Evolutionary conservation across 2,797 vertebrate species (phyloP).

Genomic region (Squalus acanthias): DNA sequence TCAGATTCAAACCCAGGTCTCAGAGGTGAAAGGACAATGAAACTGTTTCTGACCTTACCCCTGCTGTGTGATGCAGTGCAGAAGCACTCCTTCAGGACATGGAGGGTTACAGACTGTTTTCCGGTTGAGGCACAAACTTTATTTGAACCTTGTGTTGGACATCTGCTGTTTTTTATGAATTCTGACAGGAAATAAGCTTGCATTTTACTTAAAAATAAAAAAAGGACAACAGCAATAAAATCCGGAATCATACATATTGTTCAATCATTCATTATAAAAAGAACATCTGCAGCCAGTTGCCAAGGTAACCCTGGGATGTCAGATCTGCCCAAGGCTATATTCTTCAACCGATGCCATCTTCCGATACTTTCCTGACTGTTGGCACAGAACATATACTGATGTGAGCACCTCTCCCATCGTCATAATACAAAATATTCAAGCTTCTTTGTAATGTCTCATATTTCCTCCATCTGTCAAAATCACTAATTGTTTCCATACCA

Average conservation of each 20-base stretch:
- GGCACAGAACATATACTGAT: not conserved
- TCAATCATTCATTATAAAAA: slow-evolving; percentile 29
- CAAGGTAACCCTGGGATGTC: slow-evolving; percentile 29
- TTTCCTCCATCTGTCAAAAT: slow-evolving; percentile 8
- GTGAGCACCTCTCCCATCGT: not conserved
- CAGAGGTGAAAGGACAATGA: slow-evolving; percentile 29
- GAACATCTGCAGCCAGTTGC: slow-evolving; percentile 28
- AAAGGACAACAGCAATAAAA: slow-evolving; percentile 35
- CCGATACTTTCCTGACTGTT: not conserved
- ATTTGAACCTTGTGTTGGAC: slow-evolving; percentile 37
- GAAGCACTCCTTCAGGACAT: slow-evolving; percentile 4
- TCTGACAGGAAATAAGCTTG: slow-evolving; percentile 36
- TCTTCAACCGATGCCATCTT: slow-evolving; percentile 22
- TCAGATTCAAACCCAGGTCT: not conserved
- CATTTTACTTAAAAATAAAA: slow-evolving; percentile 34
- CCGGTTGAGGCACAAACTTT: slow-evolving; percentile 30
- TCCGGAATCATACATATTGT: slow-evolving; percentile 29
- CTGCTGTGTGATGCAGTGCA: slow-evolving; percentile 28
- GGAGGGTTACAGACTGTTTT: slow-evolving; percentile 23
- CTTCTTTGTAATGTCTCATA: not conserved
- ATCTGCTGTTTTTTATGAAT: slow-evolving; percentile 30
- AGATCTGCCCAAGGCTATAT: slow-evolving; percentile 18
- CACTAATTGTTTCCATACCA: slow-evolving; percentile 11
- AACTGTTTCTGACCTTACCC: slow-evolving; percentile 21
- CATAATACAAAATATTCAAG: not conserved